Base-by-base conservation (phyloP, 2,888 invertebrate species). In the Ligdia adustata region DNA sequence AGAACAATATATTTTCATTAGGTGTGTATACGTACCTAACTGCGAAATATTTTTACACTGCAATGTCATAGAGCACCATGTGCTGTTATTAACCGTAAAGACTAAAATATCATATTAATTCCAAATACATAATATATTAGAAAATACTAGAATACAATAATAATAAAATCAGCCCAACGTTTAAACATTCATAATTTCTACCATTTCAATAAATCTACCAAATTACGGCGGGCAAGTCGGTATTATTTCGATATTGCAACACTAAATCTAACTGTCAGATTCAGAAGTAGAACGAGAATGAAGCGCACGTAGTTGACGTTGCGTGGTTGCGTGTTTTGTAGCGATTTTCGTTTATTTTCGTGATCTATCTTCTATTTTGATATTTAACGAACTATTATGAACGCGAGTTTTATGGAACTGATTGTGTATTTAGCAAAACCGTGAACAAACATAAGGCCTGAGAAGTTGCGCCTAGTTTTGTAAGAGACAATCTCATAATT, bases 301-400 rank as follows among this genome's bases (percentile, higher is more conserved):
- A 52, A 49, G 55, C 56, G 47, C 49, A 45, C 35, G 22, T 33
- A 33, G 41, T 78, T 79, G 72, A 72, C 72, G 77, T 76, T 73
- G 76, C 71, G 73, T 74, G 69, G 64, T 75, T 76, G 65, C 64
- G 74, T 76, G 44, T 75, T 72, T 68, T 40, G 65, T 71, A 70
- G 58, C 65, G 72, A 71, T 69, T 74, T 69, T 62, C 64, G 66
- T 64, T 66, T 67, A 68, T 63, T 63, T 69, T 68, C 65, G 72
- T 70, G 70, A 57, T 49, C 53, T 57, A 57, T 55, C 57, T 45
- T 60, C 35, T 60, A 55, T 62, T 52, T 58, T 55, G 49, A 35
- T 49, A 56, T 48, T 41, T 40, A 14, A 12, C 29, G 47, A 41
- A 56, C 28, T 55, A 53, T 47, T 37, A 38, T 28, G 31, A 38